Conservation (phyloP, 2,888 invertebrate genomes). For the Ormyrus rosae region DNA sequence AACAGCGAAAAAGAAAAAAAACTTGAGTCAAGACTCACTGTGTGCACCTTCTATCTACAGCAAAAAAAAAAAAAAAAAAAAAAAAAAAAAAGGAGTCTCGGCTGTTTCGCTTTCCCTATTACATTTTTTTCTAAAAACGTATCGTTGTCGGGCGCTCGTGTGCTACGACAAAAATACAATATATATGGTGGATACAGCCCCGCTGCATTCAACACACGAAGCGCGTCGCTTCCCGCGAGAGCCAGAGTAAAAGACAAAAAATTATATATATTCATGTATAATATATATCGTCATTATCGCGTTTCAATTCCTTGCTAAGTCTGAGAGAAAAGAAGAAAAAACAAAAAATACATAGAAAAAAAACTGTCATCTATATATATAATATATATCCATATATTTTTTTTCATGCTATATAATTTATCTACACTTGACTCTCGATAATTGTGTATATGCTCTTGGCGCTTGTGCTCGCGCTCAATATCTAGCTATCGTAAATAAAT, state of each 20-base stretch:
- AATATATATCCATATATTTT: constrained; percentile 43
- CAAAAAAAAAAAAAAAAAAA: too few relatives aligned
- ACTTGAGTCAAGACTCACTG: neutral
- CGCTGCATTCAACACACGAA: constrained; percentile 29
- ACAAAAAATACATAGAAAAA: constrained; percentile 36
- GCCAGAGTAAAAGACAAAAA: constrained; percentile 34
- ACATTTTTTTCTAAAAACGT: constrained; percentile 21
- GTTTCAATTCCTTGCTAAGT: constrained; percentile 29
- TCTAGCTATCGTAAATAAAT: neutral
- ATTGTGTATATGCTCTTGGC: neutral
- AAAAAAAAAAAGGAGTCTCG: too few relatives aligned
- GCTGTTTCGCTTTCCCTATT: neutral
- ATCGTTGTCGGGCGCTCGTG: neutral
- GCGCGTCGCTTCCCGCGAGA: constrained; percentile 27
- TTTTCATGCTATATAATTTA: constrained; percentile 51
- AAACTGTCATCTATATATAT: constrained; percentile 44
- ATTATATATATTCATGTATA: neutral
- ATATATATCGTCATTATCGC: too few relatives aligned
- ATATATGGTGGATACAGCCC: constrained; percentile 32
- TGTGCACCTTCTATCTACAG: neutral
- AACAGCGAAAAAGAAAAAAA: constrained; percentile 23
- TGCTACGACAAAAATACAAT: neutral
- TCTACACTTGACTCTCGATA: constrained; percentile 42
- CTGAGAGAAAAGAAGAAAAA: neutral
- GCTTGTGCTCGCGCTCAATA: neutral